Evolutionary conservation across 2,113 vertebrate species (phyloP), one percentile per base, ranked within the genome.

Genomic region (Gymnobelideus leadbeateri): DNA sequence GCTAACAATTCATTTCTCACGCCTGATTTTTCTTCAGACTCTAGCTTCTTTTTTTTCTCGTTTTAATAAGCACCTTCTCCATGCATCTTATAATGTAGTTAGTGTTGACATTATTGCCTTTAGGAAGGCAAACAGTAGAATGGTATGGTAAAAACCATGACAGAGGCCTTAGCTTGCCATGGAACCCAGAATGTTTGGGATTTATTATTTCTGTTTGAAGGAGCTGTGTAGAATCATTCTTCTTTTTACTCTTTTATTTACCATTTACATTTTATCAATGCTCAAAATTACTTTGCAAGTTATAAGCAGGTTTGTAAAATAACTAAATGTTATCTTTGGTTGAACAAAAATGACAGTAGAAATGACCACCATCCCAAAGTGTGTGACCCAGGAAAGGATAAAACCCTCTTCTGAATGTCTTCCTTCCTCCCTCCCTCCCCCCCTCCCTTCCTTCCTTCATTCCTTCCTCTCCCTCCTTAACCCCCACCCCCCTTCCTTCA

Each of bases 181-280:
- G 28, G 90, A 37, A 50, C 31, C 0, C 84, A 49, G 3, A 11
- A 28, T 31, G 51, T 55, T 89, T 91, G 9, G 31, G 37, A 25
- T 49, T 3, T 11, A 0, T 94, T 90, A 9, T 47, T 46, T 26
- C 54, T 51, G 8, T 55, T 53, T 92, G 43, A 54, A 12, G 6
- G 77, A n/a, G 46, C 31, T 2, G 0, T 28, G 8, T 23, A 47
- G 51, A 84, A 5, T 51, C 7, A 2, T 50, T 11, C 1, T 51
- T 51, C 0, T 91, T 16, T 16, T 50, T 8, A n/a, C 61, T 2
- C 0, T 50, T 68, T 52, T 25, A 12, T 19, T 57, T 54, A 43
- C 1, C 2, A 11, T 4, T 0, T 61, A 10, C 25, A 23, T 51
- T 89, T 54, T 19, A 6, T 12, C 21, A 37, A 21, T 19, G n/a